These are phyloP conservation scores for Muscicapa striata DNA, from an alignment of 2,797 vertebrate species.

Conservation along the genomic window DNA sequence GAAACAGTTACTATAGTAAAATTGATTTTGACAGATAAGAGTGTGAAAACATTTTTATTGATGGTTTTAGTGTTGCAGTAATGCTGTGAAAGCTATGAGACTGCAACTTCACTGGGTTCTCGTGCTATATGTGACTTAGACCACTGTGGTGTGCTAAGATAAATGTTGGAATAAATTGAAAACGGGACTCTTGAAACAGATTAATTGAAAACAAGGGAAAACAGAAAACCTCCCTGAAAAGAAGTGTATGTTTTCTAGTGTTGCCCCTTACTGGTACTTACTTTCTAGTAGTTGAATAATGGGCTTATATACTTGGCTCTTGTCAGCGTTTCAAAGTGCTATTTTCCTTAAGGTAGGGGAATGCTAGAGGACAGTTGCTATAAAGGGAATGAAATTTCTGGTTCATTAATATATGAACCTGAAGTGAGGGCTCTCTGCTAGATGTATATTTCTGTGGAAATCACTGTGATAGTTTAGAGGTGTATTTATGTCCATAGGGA, in stretches of 20 bases:
- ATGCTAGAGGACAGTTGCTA: background rate
- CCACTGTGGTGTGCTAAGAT: background rate
- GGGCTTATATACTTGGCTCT: background rate
- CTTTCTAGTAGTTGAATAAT: conserved; percentile 16
- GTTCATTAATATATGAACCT: background rate
- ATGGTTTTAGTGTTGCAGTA: background rate
- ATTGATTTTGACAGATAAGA: background rate
- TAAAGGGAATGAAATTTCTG: background rate
- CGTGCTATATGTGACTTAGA: fast-evolving
- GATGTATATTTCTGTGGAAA: background rate
- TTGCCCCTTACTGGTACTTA: background rate
- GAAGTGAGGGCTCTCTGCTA: background rate
- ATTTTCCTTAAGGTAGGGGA: background rate
- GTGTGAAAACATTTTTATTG: conserved; percentile 3
- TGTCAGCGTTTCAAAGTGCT: conserved; percentile 18
- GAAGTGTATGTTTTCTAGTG: background rate
- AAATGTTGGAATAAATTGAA: background rate
- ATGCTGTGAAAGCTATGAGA: background rate
- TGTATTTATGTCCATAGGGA: background rate
- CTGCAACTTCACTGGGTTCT: background rate
- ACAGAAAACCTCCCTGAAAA: background rate
- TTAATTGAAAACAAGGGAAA: conserved; percentile 5
- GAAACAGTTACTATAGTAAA: background rate
- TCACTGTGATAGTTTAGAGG: fast-evolving
- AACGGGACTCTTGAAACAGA: too few relatives aligned